Evolutionary conservation across 1,140 invertebrate genomes (phyloP).

Genomic region (Linepithema humile): DNA sequence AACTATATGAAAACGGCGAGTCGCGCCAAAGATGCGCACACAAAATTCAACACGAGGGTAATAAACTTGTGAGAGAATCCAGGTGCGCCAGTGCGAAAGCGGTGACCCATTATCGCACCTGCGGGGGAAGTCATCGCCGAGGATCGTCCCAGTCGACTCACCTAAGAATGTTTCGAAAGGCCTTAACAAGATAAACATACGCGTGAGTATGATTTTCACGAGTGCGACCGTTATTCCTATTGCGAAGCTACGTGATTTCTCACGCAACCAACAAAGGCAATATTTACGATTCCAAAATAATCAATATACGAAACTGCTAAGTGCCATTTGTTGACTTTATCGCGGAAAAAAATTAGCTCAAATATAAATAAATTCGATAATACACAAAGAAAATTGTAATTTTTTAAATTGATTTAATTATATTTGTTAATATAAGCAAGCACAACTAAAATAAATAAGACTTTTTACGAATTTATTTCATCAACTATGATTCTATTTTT

Average conservation of each 20-base stretch:
- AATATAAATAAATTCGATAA: too few relatives aligned
- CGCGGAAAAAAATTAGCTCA: not conserved
- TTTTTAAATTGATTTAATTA: too few relatives aligned
- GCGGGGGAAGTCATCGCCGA: slow-evolving; percentile 60
- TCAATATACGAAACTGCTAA: not conserved
- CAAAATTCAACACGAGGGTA: slow-evolving; percentile 46
- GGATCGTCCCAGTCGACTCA: slow-evolving; percentile 44
- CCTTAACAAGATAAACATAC: slow-evolving; percentile 62
- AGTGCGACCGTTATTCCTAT: not conserved
- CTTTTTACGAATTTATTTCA: too few relatives aligned
- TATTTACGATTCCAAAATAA: not conserved
- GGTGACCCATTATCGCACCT: slow-evolving; percentile 77
- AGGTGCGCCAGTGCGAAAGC: slow-evolving; percentile 77
- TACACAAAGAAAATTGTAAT: too few relatives aligned
- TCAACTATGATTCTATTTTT: too few relatives aligned
- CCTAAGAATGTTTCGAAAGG: slow-evolving; percentile 58
- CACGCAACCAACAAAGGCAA: not conserved
- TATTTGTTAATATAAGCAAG: too few relatives aligned
- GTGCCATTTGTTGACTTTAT: not conserved
- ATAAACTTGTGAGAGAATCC: slow-evolving; percentile 30
- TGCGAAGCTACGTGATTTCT: not conserved
- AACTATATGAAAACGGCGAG: not conserved
- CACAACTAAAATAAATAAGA: too few relatives aligned
- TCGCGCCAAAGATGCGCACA: not conserved
- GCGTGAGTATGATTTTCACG: slow-evolving; percentile 60